A percentile compares a stretch with the other conserved stretches of the same genome.
These are phyloP conservation scores for Ditula angustiorana DNA, from an alignment of 2,888 invertebrate species.

Conservation along the genomic window DNA sequence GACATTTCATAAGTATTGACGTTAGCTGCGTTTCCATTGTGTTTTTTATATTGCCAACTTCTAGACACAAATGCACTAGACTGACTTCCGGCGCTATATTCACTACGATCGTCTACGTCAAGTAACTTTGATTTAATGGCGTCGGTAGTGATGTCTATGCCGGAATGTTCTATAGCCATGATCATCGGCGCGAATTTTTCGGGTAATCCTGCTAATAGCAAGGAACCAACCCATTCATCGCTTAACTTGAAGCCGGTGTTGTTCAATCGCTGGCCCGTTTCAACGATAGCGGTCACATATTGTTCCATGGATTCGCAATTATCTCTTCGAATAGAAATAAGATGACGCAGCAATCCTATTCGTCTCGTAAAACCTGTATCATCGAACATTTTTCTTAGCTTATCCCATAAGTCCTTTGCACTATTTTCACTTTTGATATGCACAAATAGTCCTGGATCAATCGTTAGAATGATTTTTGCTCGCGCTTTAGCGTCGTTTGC, in stretches of 20 bases:
- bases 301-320: neutral
- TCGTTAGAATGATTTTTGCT: neutral
- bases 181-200: constrained; percentile 42
- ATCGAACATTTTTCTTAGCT: neutral
- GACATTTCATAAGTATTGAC: constrained; percentile 14
- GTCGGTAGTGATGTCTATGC: neutral
- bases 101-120: constrained; percentile 2
- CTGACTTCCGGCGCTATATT: neutral
- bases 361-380: neutral
- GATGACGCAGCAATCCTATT: neutral
- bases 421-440: neutral
- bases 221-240: constrained; percentile 14
- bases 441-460: neutral
- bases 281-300: neutral
- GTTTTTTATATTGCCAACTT: neutral
- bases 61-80: neutral
- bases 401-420: neutral
- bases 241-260: neutral
- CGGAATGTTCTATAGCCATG: constrained; percentile 43
- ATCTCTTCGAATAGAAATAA: neutral
- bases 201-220: constrained; percentile 42
- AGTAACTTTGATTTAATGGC: neutral
- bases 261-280: neutral
- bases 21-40: constrained; percentile 4
- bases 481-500: neutral